Evolutionary conservation across 2,113 vertebrate species (phyloP), one percentile per base, ranked within the genome.

Genomic region (Vidua chalybeata): DNA sequence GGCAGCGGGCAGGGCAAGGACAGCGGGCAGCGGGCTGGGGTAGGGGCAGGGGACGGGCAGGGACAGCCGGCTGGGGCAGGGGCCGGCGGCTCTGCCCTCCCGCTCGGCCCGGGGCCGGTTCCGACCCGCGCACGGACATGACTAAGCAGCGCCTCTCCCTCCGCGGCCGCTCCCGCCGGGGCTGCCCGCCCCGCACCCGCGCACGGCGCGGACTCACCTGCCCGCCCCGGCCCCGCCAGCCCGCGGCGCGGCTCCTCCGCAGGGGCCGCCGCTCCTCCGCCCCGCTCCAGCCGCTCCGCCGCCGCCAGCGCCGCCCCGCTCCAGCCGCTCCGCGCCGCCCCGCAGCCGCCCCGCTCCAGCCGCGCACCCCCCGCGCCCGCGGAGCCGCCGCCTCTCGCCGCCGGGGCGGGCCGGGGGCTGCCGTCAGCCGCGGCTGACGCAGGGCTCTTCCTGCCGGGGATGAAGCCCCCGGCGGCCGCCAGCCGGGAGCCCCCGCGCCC

Each of bases 141-240:
- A 95, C 94, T 89, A 95, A 95, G 88, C 96, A 95, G 55, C 63
- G 19, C 28, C 63, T 19, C n/a, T 71, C 66, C 11, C 55, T 17
- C 72, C 81, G 43, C 84, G 17, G 64, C 87, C 82, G 71, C 77
- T 48, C 45, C 56, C 81, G n/a, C 71, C 56, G 45, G 45, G 35
- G 66, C 83, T n/a, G 71, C 77, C 37, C 55, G 20, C 77, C 13
- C 41, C 41, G 41, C 41, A 41, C 41, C 41, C 41, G 41, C 41
- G 41, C 41, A 41, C 41, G 41, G 12, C 41, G 41, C 52, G 52
- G 52, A 54, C 54, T 55, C 54, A 55, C 41, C 41, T 41, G 41
- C 41, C 41, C 54, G 54, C 54, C 55, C 54, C 54, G 52, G 54
- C 30, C 54, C 54, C 54, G 54, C 54, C 54, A 20, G 54, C 46